Conservation (phyloP, 1,140 invertebrate genomes). For the Brachionus calyciflorus region DNA sequence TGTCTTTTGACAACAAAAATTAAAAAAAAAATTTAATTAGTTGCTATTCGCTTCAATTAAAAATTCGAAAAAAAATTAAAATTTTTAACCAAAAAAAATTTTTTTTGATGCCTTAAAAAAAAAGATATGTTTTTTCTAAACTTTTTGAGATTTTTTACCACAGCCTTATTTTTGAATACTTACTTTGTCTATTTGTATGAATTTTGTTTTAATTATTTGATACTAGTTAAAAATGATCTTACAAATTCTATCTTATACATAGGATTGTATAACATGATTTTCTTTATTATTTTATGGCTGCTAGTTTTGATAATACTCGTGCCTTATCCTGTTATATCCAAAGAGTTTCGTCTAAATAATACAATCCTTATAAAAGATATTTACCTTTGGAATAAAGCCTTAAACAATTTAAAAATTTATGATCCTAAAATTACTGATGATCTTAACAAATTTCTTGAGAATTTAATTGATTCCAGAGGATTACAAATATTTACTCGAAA, state of each 20-base stretch:
- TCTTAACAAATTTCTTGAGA: background rate
- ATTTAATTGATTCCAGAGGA: background rate
- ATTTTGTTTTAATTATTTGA: constrained; percentile 1
- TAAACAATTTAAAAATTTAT: background rate
- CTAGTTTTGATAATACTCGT: background rate
- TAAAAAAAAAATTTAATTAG: background rate
- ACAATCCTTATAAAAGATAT: background rate
- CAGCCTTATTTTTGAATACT: background rate
- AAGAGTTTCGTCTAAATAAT: background rate
- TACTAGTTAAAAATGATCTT: background rate
- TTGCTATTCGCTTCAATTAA: background rate
- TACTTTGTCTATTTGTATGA: constrained; percentile 25
- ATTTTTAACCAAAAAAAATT: too few relatives aligned
- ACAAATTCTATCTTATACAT: background rate
- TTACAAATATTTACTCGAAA: background rate
- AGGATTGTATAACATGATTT: background rate
- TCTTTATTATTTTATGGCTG: background rate
- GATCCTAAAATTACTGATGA: background rate
- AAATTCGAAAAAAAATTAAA: too few relatives aligned
- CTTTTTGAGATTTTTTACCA: background rate
- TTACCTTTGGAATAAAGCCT: too few relatives aligned
- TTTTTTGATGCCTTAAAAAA: too few relatives aligned
- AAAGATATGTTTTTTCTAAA: background rate
- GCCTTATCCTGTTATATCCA: background rate
- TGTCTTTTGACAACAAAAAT: too few relatives aligned